phyloP scores from a whole-genome alignment of 1,140 invertebrate species.

The Bacillus rossius region DNA sequence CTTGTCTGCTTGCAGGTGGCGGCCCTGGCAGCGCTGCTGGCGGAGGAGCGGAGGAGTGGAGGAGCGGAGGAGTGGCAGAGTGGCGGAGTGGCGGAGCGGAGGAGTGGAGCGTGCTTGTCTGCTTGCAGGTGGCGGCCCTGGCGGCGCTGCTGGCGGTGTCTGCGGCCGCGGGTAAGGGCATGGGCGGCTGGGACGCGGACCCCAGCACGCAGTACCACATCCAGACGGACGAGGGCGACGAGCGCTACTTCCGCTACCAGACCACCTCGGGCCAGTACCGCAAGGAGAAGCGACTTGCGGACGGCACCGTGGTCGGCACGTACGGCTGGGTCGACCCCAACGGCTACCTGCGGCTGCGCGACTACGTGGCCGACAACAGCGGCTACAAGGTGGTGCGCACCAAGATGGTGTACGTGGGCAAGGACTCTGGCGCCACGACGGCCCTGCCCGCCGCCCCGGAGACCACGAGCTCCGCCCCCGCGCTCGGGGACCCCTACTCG shows the following conservation, averaged over 20 bases:
- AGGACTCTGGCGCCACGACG: conserved; percentile 36
- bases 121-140: neutral
- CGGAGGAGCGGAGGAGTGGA: too few relatives aligned
- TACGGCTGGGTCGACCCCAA: conserved; percentile 80
- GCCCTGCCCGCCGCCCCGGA: too few relatives aligned
- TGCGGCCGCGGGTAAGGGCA: conserved; percentile 22
- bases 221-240: conserved; percentile 85
- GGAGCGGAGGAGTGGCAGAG: too few relatives aligned
- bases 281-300: conserved; percentile 69
- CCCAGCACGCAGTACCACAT: conserved; percentile 75
- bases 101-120: too few relatives aligned
- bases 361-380: conserved; percentile 77
- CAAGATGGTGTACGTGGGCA: conserved; percentile 71
- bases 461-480: too few relatives aligned
- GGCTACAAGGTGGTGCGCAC: conserved; percentile 49
- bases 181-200: conserved; percentile 51
- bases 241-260: conserved; percentile 79
- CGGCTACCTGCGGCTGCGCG: conserved; percentile 71
- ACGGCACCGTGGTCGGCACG: conserved; percentile 49
- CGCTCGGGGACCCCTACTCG: too few relatives aligned
- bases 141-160: neutral
- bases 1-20: too few relatives aligned
- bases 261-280: conserved; percentile 83
- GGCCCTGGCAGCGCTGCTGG: too few relatives aligned
- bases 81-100: too few relatives aligned